Evolutionary conservation across 2,113 vertebrate species (phyloP).

Genomic region (Nansenia antarctica): DNA sequence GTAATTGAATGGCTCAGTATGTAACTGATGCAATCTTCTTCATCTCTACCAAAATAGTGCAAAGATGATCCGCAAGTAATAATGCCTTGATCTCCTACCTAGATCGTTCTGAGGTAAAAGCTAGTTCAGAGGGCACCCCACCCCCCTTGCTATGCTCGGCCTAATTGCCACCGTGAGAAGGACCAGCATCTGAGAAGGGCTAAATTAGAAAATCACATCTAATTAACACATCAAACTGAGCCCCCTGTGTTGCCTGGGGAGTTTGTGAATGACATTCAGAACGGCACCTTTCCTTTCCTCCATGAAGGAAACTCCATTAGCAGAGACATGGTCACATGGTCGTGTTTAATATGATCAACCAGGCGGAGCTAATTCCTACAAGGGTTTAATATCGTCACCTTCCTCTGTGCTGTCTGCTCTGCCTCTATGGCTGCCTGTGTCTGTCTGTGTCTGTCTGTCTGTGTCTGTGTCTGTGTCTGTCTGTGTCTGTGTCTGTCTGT

Average conservation of each 20-base stretch:
- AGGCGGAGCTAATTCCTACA: background rate
- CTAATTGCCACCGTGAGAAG: conserved; percentile 18
- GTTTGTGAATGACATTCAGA: conserved; percentile 14
- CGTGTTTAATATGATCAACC: conserved; percentile 7
- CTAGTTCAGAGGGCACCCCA: conserved; percentile 13
- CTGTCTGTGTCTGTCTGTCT: background rate
- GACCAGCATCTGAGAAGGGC: conserved; percentile 31
- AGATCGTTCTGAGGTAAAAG: background rate
- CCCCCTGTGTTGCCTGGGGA: background rate
- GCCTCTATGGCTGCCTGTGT: background rate
- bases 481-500: too few relatives aligned
- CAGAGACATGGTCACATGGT: background rate
- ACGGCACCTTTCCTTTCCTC: conserved; percentile 1
- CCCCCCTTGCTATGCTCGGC: conserved; percentile 8
- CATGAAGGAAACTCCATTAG: conserved; percentile 7
- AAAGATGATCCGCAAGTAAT: background rate
- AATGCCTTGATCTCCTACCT: background rate
- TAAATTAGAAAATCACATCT: conserved; percentile 57
- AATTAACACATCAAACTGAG: conserved; percentile 51
- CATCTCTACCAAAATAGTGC: background rate
- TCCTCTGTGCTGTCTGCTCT: background rate
- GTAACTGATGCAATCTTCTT: background rate
- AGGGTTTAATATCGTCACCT: conserved; percentile 1
- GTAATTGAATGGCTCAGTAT: too few relatives aligned
- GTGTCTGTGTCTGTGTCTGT: too few relatives aligned